Percentiles rank a stretch among this genome's conserved stretches.
These are phyloP conservation scores for Ptiloglossa arizonensis DNA, from an alignment of 1,140 invertebrate genomes.

Conservation along the genomic window DNA sequence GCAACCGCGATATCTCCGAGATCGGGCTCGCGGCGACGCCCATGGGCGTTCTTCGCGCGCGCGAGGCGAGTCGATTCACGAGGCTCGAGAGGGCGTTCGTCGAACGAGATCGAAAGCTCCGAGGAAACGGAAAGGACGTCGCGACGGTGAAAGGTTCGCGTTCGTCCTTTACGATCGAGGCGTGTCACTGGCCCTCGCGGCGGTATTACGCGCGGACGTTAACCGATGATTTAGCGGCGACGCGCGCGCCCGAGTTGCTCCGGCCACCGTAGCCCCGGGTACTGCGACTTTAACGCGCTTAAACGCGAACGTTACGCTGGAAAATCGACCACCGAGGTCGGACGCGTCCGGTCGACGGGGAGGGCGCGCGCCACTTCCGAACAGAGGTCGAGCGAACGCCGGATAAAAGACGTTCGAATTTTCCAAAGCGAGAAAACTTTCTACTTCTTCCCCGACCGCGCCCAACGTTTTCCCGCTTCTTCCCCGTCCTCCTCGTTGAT, in stretches of 20 bases:
- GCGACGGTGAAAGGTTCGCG: conserved; percentile 48
- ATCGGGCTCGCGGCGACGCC: too few species aligned
- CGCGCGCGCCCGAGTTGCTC: conserved; percentile 47
- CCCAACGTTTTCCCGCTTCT: conserved; percentile 18
- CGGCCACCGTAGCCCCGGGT: conserved; percentile 25
- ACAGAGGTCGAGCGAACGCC: too few species aligned
- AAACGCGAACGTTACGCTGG: conserved; percentile 50
- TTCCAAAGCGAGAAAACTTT: too few species aligned
- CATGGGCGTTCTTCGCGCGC: too few species aligned
- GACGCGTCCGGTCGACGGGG: conserved; percentile 45
- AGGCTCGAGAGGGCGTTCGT: too few species aligned
- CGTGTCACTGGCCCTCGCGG: conserved; percentile 68
- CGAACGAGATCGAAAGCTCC: too few species aligned
- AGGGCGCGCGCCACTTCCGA: too few species aligned
- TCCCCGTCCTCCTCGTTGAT: too few species aligned
- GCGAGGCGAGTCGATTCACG: not conserved
- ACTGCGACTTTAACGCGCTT: conserved; percentile 49
- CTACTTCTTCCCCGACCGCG: too few species aligned
- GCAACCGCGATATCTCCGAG: too few species aligned
- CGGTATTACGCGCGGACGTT: conserved; percentile 68
- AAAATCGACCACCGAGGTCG: conserved; percentile 61
- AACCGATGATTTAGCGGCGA: conserved; percentile 73
- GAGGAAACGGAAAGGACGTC: not conserved
- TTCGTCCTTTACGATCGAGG: conserved; percentile 71
- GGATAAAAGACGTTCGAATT: too few species aligned